phyloP scores from a whole-genome alignment of 2,113 vertebrate species.

The Alligator sinensis region DNA sequence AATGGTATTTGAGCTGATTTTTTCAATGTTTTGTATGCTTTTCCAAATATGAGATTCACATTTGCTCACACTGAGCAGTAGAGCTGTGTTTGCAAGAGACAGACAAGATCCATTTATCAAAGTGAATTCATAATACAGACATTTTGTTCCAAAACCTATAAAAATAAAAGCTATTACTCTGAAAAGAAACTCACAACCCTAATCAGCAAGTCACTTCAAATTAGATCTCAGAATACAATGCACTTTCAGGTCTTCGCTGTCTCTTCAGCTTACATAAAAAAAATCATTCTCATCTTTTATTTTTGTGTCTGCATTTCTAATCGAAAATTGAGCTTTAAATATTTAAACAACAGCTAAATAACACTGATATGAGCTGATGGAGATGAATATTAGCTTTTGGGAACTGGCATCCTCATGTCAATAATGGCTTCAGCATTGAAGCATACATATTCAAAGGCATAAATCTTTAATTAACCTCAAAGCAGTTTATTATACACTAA shows the following conservation, averaged over 20 bases:
- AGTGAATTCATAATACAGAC: background rate
- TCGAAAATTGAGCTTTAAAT: slow-evolving; percentile 27
- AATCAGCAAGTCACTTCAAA: slow-evolving; percentile 34
- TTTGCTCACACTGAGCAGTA: slow-evolving; percentile 39
- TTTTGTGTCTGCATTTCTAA: background rate
- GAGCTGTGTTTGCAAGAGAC: slow-evolving; percentile 31
- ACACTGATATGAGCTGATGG: slow-evolving; percentile 10
- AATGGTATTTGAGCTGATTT: slow-evolving; percentile 29
- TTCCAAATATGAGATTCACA: slow-evolving; percentile 7
- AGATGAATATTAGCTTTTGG: background rate
- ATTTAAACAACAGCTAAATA: slow-evolving; percentile 39
- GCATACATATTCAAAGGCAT: background rate
- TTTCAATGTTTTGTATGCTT: slow-evolving; percentile 26
- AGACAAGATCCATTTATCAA: slow-evolving; percentile 38
- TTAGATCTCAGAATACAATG: background rate
- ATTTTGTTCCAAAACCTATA: slow-evolving; percentile 29
- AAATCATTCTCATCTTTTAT: background rate
- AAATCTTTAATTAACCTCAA: slow-evolving; percentile 42
- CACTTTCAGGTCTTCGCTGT: background rate
- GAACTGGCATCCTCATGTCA: slow-evolving; percentile 15
- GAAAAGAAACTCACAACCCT: slow-evolving; percentile 4
- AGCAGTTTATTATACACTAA: slow-evolving; percentile 19
- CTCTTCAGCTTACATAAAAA: slow-evolving; percentile 13
- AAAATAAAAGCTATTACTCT: slow-evolving; percentile 4
- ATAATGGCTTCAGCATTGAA: slow-evolving; percentile 10